Conservation (phyloP, 2,113 vertebrate genomes). For the Cephalopholis sonnerati region DNA sequence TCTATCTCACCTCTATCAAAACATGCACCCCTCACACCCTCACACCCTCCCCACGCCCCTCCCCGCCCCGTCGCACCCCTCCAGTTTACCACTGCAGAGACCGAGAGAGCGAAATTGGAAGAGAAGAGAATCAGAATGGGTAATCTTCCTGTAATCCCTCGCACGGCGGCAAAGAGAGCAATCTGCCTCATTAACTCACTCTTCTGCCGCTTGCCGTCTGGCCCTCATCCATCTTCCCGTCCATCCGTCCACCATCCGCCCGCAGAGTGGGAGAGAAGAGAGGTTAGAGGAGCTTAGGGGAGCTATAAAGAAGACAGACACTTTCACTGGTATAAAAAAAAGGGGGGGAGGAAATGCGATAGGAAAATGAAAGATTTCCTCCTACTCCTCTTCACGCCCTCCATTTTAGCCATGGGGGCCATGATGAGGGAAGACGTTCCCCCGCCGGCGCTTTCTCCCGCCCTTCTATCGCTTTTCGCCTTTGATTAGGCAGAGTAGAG, state of each 20-base stretch:
- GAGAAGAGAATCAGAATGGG: constrained; percentile 55
- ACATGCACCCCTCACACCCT: constrained; percentile 7
- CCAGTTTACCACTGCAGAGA: constrained; percentile 24
- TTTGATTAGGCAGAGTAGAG: constrained; percentile 33
- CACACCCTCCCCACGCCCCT: neutral
- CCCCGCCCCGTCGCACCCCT: neutral
- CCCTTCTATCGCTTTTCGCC: constrained; percentile 32
- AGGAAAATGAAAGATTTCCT: constrained; percentile 52
- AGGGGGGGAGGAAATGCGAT: constrained; percentile 15
- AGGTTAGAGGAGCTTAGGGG: constrained; percentile 52
- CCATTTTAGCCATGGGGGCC: constrained; percentile 45
- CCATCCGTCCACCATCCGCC: constrained; percentile 40
- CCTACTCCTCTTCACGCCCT: constrained; percentile 13
- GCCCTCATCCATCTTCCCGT: constrained; percentile 64
- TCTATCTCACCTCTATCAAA: constrained; percentile 61
- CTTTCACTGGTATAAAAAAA: constrained; percentile 30
- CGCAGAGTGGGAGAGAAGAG: constrained; percentile 36
- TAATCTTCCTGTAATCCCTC: constrained; percentile 77
- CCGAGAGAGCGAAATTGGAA: constrained; percentile 39
- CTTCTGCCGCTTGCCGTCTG: constrained; percentile 44
- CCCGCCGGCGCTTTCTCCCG: neutral
- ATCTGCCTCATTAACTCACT: constrained; percentile 76
- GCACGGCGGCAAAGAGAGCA: constrained; percentile 65
- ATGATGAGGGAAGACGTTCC: constrained; percentile 17
- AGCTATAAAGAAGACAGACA: constrained; percentile 54